Percentiles rank a stretch among this genome's conserved stretches.
Evolutionary conservation across 2,888 invertebrate genomes (phyloP).

Genomic region (Epinotia bilunana): DNA sequence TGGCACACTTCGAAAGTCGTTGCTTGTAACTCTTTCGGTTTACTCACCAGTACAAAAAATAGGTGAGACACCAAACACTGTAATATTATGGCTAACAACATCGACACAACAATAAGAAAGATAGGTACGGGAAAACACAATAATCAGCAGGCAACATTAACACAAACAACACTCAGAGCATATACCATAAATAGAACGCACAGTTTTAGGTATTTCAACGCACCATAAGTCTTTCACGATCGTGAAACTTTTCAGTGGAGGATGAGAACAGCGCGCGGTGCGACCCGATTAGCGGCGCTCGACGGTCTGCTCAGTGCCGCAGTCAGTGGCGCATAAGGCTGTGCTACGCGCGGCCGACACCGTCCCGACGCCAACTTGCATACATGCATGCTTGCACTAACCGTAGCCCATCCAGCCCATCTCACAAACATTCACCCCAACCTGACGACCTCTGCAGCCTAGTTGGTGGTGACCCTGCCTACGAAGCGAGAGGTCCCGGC

Average conservation of each 20-base stretch:
- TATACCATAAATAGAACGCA: slow-evolving; percentile 3
- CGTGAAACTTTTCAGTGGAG: slow-evolving; percentile 45
- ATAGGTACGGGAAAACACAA: slow-evolving; percentile 36
- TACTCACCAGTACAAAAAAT: slow-evolving; percentile 33
- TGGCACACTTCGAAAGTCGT: no score
- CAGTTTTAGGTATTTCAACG: slow-evolving; percentile 31
- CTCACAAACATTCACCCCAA: background rate
- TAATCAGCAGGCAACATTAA: slow-evolving; percentile 30
- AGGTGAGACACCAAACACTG: slow-evolving; percentile 24
- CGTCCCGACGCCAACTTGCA: slow-evolving; percentile 23
- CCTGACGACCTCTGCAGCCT: no score
- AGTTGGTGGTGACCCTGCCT: no score
- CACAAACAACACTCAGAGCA: slow-evolving; percentile 35
- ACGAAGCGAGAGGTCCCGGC: no score
- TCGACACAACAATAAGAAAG: slow-evolving; percentile 41
- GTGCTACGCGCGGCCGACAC: slow-evolving; percentile 29
- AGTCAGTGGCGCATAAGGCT: slow-evolving; percentile 44
- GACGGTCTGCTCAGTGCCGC: slow-evolving; percentile 34
- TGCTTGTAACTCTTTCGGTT: slow-evolving; percentile 2
- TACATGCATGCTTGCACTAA: slow-evolving; percentile 10
- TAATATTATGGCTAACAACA: slow-evolving; percentile 41
- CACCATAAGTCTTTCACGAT: slow-evolving; percentile 33
- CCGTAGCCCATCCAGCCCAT: background rate
- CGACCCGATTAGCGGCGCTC: slow-evolving; percentile 15
- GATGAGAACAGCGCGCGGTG: slow-evolving; percentile 3